Base-by-base conservation (phyloP, 23 tunicate species). In the Ascidia mentula region DNA sequence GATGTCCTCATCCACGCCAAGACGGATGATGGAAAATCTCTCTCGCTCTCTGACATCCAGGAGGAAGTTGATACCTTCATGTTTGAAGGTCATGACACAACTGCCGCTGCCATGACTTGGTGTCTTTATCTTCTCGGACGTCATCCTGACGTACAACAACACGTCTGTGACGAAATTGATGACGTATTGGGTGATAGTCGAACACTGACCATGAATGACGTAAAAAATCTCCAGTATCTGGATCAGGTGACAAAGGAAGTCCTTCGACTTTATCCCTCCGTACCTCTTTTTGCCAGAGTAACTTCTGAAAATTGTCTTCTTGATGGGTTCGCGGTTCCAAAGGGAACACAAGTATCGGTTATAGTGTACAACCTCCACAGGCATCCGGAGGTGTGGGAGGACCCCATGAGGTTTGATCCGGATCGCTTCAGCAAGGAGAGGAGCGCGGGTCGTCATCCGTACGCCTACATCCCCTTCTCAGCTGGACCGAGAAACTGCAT, bases 21-120 rank as follows among this genome's bases (percentile, higher is more conserved):
- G 33, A 80, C 90, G 22, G 94, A 89, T 1, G 90, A 85, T 1
- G 97, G 92, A 18, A 81, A 88, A 59, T 36, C 46, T 36, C 85
- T 93, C 24, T 88, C 93, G 13, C 70, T 88, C 42, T 26, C 42
- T 26, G 99, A 89, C 76, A 96, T 96, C 81, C 93, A 87, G 40
- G 99, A 96, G 77, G 97, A 96, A 81, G 99, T 96, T 35, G 99
- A 96, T 45, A 96, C 99, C n/a, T 96, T 96, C 60, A 96, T 96
- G 97, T 96, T 96, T 77, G 97, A 96, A 74, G 95, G 97, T n/a
- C 97, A 91, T 38, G 99, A 91, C 87, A 96, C 99, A 1, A 96
- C 99, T 30, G 99, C 99, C 9, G 99, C 99, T 30, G 97, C 97
- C 4, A 96, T 96, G 97, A 80, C 90, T 8, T 96, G 99, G 99